phyloP scores from a whole-genome alignment of 2,113 vertebrate species.

The Cepphus grylle region DNA sequence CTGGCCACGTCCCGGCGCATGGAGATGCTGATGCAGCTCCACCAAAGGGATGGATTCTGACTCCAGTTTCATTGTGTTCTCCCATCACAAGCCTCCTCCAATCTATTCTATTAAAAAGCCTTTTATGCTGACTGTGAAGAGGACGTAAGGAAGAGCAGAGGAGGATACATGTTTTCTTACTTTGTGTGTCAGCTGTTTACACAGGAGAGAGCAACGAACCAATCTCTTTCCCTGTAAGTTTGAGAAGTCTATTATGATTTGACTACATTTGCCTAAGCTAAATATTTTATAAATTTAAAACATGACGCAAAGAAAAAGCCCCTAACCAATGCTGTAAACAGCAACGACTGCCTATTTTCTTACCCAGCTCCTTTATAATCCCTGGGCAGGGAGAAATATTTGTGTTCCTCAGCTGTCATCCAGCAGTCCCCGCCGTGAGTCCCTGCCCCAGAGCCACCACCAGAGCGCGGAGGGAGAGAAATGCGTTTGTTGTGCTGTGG shows the following conservation, averaged over 20 bases:
- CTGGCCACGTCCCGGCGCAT: accelerated
- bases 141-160: background rate
- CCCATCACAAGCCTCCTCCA: background rate
- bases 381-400: background rate
- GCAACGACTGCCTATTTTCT: background rate
- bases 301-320: background rate
- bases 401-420: background rate
- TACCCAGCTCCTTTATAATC: background rate
- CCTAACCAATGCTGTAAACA: background rate
- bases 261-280: background rate
- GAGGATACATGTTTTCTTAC: background rate
- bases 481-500: background rate
- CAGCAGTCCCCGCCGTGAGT: background rate
- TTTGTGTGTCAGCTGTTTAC: background rate
- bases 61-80: background rate
- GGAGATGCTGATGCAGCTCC: background rate
- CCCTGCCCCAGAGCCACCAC: background rate
- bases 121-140: background rate
- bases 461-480: background rate
- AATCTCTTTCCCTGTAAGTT: background rate
- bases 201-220: background rate
- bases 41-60: background rate
- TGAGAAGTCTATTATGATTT: background rate
- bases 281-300: constrained; percentile 32
- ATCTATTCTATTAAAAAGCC: background rate